Evolutionary conservation across 2,888 invertebrate genomes (phyloP), one percentile per base, ranked within the genome.

Genomic region (Erynnis tages): DNA sequence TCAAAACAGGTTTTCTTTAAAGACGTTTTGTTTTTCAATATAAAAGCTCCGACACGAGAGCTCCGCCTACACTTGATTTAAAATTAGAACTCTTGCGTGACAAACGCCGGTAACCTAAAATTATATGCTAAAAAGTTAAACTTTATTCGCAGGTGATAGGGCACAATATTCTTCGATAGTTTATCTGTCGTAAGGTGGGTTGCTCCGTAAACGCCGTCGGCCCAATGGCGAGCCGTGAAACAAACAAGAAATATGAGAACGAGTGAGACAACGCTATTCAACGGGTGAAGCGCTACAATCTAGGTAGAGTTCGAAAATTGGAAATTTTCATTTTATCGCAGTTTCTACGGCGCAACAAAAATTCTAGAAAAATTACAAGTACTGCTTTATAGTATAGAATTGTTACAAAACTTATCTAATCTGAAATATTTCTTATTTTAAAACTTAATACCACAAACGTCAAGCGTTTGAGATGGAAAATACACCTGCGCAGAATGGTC

Each of bases 51-150:
- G 67, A 79, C 81, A 77, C 69, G 69, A 82, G 80, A 81, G 83
- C 89, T 85, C 89, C 89, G 89, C 89, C 89, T 89, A 89, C 89
- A 86, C 88, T 87, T 84, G 85, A 84, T 88, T 89, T 88, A 87
- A 89, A 89, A 89, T 89, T 88, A 87, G 88, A 89, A 89, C 85
- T 84, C 86, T 86, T 82, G 85, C 86, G 76, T 88, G 87, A 88
- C 87, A 87, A 87, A 88, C 86, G 88, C 86, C 85, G 85, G 83
- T 81, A 86, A 82, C 84, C 81, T 78, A 69, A 72, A 80, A 80
- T 85, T 83, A 82, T 79, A 87, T 80, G 77, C 70, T 81, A 80
- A 86, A 85, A 85, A 84, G 85, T 86, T 88, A 85, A 87, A 84
- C 88, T 87, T 86, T 89, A 88, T 87, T 73, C 66, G 66, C 72